These are phyloP conservation scores for Eueremaeus valkanovi DNA, from an alignment of 2,888 invertebrate genomes.

Conservation along the genomic window DNA sequence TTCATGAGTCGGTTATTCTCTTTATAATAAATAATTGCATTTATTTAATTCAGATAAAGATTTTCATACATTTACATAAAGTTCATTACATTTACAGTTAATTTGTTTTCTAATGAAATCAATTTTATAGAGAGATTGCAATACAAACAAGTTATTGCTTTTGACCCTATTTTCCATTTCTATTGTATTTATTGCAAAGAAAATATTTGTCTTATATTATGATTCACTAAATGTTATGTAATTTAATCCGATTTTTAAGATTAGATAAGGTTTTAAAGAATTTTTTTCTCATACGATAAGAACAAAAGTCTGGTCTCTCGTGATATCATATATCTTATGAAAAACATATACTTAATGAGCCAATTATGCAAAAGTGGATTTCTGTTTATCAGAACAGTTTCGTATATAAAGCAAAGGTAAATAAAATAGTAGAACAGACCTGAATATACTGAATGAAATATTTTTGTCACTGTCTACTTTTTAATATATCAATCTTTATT, in stretches of 20 bases:
- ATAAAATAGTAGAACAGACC: constrained; percentile 2
- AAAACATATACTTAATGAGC: constrained; percentile 7
- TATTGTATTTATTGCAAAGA: neutral
- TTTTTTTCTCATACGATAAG: neutral
- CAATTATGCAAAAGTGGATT: neutral
- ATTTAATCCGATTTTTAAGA: neutral
- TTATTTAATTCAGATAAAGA: no score
- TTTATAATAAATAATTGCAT: no score
- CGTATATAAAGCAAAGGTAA: neutral
- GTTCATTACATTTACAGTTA: no score
- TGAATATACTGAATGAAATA: neutral
- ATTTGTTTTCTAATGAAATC: neutral
- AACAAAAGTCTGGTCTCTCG: neutral
- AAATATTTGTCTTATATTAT: neutral
- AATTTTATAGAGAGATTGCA: neutral
- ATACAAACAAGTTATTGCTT: neutral
- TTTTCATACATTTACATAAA: no score
- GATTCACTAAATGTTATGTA: constrained; percentile 2
- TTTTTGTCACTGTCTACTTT: neutral
- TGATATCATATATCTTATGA: neutral
- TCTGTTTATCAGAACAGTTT: neutral
- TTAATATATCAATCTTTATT: no score
- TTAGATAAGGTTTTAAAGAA: neutral
- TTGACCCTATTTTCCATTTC: neutral
- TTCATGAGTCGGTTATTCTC: no score